Base-by-base conservation (phyloP, 2,888 invertebrate species). In the Alloscopus bannaensis region DNA sequence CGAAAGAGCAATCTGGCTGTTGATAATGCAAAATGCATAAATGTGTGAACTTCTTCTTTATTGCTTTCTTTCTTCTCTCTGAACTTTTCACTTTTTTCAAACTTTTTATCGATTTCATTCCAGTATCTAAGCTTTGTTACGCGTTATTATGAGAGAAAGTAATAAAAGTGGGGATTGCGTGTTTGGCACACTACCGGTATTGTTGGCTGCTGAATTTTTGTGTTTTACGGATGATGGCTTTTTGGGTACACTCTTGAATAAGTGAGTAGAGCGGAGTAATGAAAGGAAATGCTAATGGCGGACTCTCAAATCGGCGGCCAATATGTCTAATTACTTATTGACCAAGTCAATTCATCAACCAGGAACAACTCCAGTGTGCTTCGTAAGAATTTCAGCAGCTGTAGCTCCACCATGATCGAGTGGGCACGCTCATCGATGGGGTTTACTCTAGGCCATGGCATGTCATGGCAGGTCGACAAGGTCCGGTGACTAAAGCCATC, bases 321-420 rank as follows among this genome's bases (percentile, higher is more conserved):
- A 82, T 80, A 77, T 80, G 82, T 82, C 82, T 79, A 72, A 80
- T 82, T 77, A 80, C 77, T 80, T 80, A 82, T 82, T 80, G 52
- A 82, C 31, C 50, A 77, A 6, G 6, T 42, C 59, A 29, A 59
- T 45, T 40, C 62, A 62, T 70, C 60, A 40, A 55, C n/a, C n/a
- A n/a, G n/a, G n/a, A n/a, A n/a, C n/a, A n/a, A n/a, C n/a, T n/a
- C n/a, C n/a, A n/a, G n/a, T n/a, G n/a, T n/a, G 24, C 28, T 55
- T 24, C 26, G 26, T 45, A 8, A 13, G 1, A 28, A 55, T 52
- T 36, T 36, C n/a, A n/a, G n/a, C n/a, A 45, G 47, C 47, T 13
- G 47, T 36, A 36, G 36, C 8, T 8, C 8, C 36, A 36, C 13
- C 8, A 8, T 13, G 13, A 36, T 36, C 6, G 36, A 36, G 36